Evolutionary conservation across 2,888 invertebrate species (phyloP).

Genomic region (Ophioninae sp.): DNA sequence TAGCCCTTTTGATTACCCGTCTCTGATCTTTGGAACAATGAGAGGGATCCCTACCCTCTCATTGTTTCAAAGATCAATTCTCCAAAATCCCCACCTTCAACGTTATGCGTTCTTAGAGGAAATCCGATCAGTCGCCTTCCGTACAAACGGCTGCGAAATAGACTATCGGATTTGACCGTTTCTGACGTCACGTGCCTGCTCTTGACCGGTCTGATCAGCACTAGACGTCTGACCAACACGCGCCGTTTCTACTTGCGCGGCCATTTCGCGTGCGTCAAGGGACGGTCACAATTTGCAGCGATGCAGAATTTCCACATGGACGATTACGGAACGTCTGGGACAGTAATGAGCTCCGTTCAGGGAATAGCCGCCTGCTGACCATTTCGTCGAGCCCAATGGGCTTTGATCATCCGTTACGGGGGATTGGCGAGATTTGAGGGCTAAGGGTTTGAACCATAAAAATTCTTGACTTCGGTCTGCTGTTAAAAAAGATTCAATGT

Average conservation of each 20-base stretch:
- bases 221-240: conserved; percentile 28
- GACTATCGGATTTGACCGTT: not conserved
- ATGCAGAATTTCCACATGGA: conserved; percentile 39
- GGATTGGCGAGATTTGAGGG: not conserved
- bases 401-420: conserved; percentile 9
- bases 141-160: not conserved
- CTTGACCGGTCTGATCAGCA: not conserved
- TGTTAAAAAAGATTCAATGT: too few relatives aligned
- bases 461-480: not conserved
- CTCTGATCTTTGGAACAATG: too few relatives aligned
- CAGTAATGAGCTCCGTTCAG: conserved; percentile 15
- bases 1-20: too few relatives aligned
- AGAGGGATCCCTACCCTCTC: too few relatives aligned
- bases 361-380: not conserved
- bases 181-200: not conserved
- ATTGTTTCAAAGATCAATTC: too few relatives aligned
- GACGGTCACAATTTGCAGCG: not conserved
- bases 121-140: not conserved
- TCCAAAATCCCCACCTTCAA: not conserved
- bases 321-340: conserved; percentile 43
- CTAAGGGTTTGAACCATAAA: not conserved
- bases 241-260: conserved; percentile 24
- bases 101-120: not conserved
- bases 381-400: conserved; percentile 9
- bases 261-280: conserved; percentile 30